Percentiles rank a stretch among this genome's conserved stretches.
These are phyloP conservation scores for Neomorphus geoffroyi DNA, from an alignment of 2,797 vertebrate species.

Conservation along the genomic window DNA sequence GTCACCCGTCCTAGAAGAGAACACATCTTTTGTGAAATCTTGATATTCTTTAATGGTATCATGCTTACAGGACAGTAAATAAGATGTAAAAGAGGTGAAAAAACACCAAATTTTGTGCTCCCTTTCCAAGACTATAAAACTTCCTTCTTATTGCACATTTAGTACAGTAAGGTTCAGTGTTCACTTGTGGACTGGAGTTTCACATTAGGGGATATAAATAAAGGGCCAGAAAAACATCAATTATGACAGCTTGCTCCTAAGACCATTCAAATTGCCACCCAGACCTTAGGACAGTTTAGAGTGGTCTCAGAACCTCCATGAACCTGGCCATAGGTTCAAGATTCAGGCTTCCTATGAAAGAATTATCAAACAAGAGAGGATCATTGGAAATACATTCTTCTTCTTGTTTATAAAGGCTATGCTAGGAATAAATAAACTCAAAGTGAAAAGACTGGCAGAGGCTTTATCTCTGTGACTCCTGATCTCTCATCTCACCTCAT, in stretches of 20 bases:
- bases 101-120: background rate
- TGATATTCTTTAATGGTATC: background rate
- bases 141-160: background rate
- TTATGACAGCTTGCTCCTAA: background rate
- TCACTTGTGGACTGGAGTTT: background rate
- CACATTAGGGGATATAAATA: background rate
- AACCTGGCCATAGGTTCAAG: background rate
- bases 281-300: background rate
- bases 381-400: background rate
- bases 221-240: background rate
- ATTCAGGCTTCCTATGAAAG: background rate
- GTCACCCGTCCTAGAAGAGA: background rate
- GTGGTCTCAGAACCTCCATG: background rate
- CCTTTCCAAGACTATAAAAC: background rate
- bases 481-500: background rate
- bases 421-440: background rate
- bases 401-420: background rate
- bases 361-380: background rate
- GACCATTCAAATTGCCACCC: background rate
- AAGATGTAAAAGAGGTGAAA: background rate
- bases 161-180: background rate
- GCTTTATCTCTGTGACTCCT: background rate
- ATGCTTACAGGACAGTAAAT: background rate
- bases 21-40: background rate
- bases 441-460: background rate